Conservation (phyloP, 1,140 invertebrate species). For the Panonychus citri region DNA sequence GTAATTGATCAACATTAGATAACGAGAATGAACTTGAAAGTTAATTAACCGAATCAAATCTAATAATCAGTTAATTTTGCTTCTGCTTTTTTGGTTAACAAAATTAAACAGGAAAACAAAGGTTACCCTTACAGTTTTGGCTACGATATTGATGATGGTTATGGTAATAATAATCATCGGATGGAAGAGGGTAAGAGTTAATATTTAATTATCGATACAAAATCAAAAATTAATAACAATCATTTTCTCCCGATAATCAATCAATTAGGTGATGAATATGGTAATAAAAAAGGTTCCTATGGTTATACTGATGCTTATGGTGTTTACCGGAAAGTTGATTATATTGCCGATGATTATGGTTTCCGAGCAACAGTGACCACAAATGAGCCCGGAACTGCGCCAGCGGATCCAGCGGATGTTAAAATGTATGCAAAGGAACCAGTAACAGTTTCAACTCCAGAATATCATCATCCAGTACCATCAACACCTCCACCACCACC, state of each 20-base stretch:
- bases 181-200: slow-evolving; percentile 11
- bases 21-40: too few relatives aligned
- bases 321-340: slow-evolving; percentile 9
- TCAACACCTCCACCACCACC: too few relatives aligned
- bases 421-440: neutral
- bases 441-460: too few relatives aligned
- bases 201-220: too few relatives aligned
- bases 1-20: too few relatives aligned
- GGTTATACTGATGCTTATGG: neutral
- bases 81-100: neutral
- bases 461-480: too few relatives aligned
- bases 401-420: slow-evolving; percentile 8
- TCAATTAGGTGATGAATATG: neutral
- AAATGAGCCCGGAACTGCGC: slow-evolving; percentile 7
- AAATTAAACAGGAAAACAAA: neutral
- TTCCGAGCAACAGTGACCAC: slow-evolving; percentile 21
- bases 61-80: too few relatives aligned
- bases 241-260: too few relatives aligned
- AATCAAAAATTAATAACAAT: too few relatives aligned
- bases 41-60: too few relatives aligned
- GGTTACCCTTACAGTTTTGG: slow-evolving; percentile 13
- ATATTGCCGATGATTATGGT: slow-evolving; percentile 15
- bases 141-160: slow-evolving; percentile 13
- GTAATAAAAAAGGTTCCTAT: neutral
- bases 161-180: slow-evolving; percentile 12